phyloP scores from a whole-genome alignment of 2,797 vertebrate genomes.

The Darevskia nairensis region DNA sequence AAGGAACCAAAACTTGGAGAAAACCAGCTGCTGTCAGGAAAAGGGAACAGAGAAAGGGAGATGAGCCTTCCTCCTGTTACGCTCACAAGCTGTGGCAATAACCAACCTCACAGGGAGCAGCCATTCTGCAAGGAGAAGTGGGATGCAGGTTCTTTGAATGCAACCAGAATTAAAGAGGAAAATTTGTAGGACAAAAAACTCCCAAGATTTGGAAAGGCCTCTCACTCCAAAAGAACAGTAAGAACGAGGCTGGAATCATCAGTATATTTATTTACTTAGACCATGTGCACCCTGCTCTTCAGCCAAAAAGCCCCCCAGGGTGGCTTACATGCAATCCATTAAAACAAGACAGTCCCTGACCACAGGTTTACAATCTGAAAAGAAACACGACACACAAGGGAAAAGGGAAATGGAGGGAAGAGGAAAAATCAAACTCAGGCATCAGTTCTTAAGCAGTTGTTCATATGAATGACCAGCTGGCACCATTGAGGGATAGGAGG shows the following conservation, averaged over 20 bases:
- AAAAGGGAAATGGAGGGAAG: not conserved
- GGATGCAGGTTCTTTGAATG: not conserved
- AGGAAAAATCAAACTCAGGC: not conserved
- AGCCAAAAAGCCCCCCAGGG: too few relatives aligned
- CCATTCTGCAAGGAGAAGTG: rapidly evolving
- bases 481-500: too few relatives aligned
- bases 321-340: too few relatives aligned
- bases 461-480: too few relatives aligned
- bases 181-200: not conserved
- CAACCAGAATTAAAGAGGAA: not conserved
- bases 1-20: conserved; percentile 11
- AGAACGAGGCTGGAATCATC: not conserved
- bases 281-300: too few relatives aligned
- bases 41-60: not conserved
- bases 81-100: not conserved
- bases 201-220: not conserved
- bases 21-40: conserved; percentile 6
- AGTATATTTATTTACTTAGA: too few relatives aligned
- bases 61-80: not conserved
- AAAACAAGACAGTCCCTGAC: too few relatives aligned
- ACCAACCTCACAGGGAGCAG: not conserved
- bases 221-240: not conserved
- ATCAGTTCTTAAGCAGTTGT: too few relatives aligned
- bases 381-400: too few relatives aligned
- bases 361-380: too few relatives aligned